phyloP scores from a whole-genome alignment of 1,140 invertebrate species.

The Eueides isabella region DNA sequence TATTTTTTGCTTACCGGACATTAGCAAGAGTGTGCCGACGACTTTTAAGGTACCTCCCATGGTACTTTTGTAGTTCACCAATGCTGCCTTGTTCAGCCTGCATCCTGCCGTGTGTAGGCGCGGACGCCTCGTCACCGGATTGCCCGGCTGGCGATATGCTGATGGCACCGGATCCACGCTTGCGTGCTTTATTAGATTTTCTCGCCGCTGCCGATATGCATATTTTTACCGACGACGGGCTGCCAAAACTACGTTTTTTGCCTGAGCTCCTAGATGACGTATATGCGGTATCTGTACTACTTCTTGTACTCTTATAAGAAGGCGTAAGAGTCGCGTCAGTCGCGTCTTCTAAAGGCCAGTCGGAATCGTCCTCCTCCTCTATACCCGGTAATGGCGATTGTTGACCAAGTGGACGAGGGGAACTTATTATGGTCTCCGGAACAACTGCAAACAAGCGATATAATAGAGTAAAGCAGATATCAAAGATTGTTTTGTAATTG shows the following conservation, averaged over 20 bases:
- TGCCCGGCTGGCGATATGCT: slow-evolving; percentile 53
- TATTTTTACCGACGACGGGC: slow-evolving; percentile 77
- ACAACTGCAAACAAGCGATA: slow-evolving; percentile 65
- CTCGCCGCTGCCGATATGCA: slow-evolving; percentile 76
- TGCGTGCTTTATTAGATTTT: slow-evolving; percentile 72
- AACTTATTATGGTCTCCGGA: slow-evolving; percentile 73
- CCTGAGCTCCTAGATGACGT: slow-evolving; percentile 76
- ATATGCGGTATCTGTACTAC: slow-evolving; percentile 75
- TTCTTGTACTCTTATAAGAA: slow-evolving; percentile 79
- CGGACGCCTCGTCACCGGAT: slow-evolving; percentile 59
- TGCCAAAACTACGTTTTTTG: slow-evolving; percentile 73
- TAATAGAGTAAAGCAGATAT: neutral
- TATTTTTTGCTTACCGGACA: slow-evolving; percentile 95
- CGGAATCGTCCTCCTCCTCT: slow-evolving; percentile 84
- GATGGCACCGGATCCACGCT: slow-evolving; percentile 69
- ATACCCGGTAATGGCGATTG: slow-evolving; percentile 84
- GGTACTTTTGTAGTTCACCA: slow-evolving; percentile 92
- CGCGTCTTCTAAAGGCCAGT: slow-evolving; percentile 80
- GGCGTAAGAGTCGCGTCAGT: slow-evolving; percentile 77
- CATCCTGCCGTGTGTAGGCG: slow-evolving; percentile 84
- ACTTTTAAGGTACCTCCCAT: slow-evolving; percentile 91
- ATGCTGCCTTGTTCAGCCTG: slow-evolving; percentile 94
- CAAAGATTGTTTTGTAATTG: neutral
- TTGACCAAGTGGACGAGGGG: slow-evolving; percentile 78
- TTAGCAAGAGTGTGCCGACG: slow-evolving; percentile 92